These are phyloP conservation scores for Pyrrhia umbra DNA, from an alignment of 2,888 invertebrate genomes.

Conservation along the genomic window DNA sequence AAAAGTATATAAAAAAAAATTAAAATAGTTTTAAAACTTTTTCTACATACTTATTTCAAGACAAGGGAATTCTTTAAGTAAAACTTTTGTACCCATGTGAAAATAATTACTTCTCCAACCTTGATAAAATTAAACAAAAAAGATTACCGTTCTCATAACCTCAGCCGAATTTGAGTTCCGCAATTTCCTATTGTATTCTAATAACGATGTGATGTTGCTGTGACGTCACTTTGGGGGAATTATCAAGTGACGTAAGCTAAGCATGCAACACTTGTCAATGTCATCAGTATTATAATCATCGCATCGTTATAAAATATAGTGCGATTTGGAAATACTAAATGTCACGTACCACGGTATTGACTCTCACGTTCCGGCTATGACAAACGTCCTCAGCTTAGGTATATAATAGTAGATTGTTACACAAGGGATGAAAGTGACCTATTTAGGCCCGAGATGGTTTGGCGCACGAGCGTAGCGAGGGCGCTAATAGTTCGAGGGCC, in stretches of 20 bases:
- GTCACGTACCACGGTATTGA: slow-evolving; percentile 32
- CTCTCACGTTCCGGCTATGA: slow-evolving; percentile 8
- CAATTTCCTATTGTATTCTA: not conserved
- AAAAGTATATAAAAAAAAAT: too few species aligned
- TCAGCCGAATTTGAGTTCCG: not conserved
- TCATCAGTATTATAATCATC: slow-evolving; percentile 37
- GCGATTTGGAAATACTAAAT: slow-evolving; percentile 29
- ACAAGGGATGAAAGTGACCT: too few species aligned
- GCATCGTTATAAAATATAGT: slow-evolving; percentile 23
- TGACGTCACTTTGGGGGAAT: slow-evolving; percentile 9
- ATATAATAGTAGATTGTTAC: too few species aligned
- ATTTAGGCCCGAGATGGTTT: too few species aligned
- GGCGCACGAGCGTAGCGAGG: too few species aligned
- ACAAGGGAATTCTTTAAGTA: too few species aligned
- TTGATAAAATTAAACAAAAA: too few species aligned
- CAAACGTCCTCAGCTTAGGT: not conserved
- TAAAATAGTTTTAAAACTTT: too few species aligned
- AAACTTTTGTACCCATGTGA: too few species aligned
- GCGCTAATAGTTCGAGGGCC: too few species aligned
- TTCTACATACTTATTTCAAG: too few species aligned
- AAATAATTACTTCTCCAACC: too few species aligned
- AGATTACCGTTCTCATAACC: not conserved
- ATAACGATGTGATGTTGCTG: not conserved
- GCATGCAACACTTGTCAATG: slow-evolving; percentile 44
- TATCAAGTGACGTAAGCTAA: slow-evolving; percentile 32